These are phyloP conservation scores for Ia io DNA, from an alignment of 2,113 vertebrate species.

Conservation along the genomic window DNA sequence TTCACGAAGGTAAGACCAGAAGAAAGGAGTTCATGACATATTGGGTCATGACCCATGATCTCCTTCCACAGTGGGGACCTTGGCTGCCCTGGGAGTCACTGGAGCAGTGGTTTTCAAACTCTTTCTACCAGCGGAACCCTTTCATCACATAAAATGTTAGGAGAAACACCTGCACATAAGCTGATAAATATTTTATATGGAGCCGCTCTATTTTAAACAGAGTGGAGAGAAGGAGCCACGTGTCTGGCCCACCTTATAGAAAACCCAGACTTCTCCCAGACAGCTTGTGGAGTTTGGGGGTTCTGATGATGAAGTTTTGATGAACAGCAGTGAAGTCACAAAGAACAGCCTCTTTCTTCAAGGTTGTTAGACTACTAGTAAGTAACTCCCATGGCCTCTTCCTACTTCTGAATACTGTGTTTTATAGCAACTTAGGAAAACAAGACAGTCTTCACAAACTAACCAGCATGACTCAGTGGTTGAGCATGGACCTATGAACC, in stretches of 20 bases:
- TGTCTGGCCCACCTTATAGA: background rate
- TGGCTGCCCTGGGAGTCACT: background rate
- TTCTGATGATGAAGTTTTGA: background rate
- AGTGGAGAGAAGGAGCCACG: background rate
- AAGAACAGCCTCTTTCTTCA: background rate
- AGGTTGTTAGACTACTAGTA: background rate
- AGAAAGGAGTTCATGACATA: rapidly evolving
- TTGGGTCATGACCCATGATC: background rate
- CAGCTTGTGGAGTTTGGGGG: background rate
- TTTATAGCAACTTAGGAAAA: background rate
- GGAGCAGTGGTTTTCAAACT: background rate
- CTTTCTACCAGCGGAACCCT: background rate
- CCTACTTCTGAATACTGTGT: background rate
- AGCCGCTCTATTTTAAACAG: background rate
- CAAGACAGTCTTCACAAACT: background rate
- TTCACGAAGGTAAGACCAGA: conserved; percentile 93
- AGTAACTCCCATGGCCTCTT: background rate
- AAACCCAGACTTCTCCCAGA: background rate
- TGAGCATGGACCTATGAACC: no score
- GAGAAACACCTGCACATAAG: background rate
- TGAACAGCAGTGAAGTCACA: background rate
- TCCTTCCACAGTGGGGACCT: background rate
- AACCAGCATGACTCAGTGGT: background rate
- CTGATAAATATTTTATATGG: background rate
- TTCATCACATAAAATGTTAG: background rate